Evolutionary conservation across 2,113 vertebrate genomes (phyloP).

Genomic region (Eretmochelys imbricata): DNA sequence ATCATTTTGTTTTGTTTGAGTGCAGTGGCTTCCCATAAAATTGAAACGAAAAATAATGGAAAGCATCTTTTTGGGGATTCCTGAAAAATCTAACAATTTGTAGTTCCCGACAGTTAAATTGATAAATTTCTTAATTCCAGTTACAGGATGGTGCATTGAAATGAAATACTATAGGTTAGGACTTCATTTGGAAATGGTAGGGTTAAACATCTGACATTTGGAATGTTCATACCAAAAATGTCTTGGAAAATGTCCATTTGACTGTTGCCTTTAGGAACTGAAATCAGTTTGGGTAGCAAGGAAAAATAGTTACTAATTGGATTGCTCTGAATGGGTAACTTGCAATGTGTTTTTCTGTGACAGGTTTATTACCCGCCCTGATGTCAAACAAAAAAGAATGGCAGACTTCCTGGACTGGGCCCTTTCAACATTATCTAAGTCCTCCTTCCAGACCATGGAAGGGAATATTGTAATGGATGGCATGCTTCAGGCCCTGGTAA

Average conservation of each 20-base stretch:
- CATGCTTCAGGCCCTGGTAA: slow-evolving; percentile 93
- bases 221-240: neutral
- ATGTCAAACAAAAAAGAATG: slow-evolving; percentile 89
- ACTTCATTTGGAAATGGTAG: slow-evolving; percentile 2
- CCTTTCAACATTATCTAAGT: slow-evolving; percentile 83
- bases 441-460: slow-evolving; percentile 82
- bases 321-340: neutral
- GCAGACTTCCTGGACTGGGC: slow-evolving; percentile 93
- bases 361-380: slow-evolving; percentile 94
- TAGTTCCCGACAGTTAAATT: neutral
- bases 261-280: slow-evolving; percentile 11
- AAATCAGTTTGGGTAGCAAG: neutral
- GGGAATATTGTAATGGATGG: slow-evolving; percentile 88
- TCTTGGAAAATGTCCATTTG: neutral
- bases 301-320: neutral
- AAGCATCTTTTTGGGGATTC: neutral
- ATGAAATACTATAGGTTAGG: neutral
- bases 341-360: neutral
- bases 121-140: neutral
- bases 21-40: neutral
- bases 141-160: neutral
- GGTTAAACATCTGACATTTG: neutral
- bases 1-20: neutral
- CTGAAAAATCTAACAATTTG: neutral
- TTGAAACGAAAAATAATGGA: neutral